Evolutionary conservation across 2,113 vertebrate genomes (phyloP).

Genomic region (Clarias magur): DNA sequence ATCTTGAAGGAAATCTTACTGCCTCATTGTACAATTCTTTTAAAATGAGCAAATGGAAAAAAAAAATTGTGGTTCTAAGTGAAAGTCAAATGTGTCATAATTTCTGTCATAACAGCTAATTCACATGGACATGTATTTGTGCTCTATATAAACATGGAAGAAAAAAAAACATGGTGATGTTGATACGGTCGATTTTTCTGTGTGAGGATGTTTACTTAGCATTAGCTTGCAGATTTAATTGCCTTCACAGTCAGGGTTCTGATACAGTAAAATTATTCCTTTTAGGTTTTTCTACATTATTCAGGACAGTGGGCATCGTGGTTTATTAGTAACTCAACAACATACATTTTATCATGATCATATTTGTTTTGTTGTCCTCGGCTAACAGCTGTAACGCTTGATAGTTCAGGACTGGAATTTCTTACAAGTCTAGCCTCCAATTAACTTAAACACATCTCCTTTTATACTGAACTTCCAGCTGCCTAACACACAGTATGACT

Average conservation of each 20-base stretch:
- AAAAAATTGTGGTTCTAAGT: not conserved
- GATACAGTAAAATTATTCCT: not conserved
- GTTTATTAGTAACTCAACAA: not conserved
- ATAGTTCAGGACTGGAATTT: no score
- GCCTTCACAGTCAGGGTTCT: not conserved
- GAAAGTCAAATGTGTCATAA: not conserved
- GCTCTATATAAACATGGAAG: not conserved
- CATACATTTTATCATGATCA: not conserved
- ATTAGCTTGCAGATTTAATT: not conserved
- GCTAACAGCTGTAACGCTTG: no score
- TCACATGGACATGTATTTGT: no score
- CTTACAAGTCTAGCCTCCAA: no score
- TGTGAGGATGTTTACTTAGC: not conserved
- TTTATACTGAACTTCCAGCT: no score
- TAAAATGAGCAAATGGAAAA: not conserved
- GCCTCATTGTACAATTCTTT: not conserved
- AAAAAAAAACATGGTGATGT: not conserved
- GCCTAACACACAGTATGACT: no score
- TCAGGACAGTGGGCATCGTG: not conserved
- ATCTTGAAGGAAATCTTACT: not conserved
- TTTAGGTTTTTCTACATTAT: not conserved
- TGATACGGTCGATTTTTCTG: not conserved
- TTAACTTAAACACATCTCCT: no score
- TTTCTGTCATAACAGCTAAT: not conserved
- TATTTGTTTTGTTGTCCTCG: not conserved